Conservation (phyloP, 2,888 invertebrate genomes). For the Tanypteryx hageni region DNA sequence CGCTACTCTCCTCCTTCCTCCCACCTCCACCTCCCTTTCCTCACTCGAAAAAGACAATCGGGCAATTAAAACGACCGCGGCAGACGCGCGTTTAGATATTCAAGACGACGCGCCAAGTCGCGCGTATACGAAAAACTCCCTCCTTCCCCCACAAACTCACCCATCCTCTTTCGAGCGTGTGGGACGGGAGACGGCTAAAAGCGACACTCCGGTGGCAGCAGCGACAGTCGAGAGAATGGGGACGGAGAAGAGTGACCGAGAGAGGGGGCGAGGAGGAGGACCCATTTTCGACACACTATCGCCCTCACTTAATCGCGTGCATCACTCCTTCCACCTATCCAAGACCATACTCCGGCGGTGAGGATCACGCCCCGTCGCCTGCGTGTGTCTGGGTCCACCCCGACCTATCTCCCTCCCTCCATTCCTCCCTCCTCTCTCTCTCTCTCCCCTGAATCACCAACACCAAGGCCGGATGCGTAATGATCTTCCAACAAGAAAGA, state of each 20-base stretch:
- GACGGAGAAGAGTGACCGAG: too few relatives aligned
- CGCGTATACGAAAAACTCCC: background rate
- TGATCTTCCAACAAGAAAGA: constrained; percentile 8
- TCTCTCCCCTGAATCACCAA: background rate
- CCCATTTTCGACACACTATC: constrained; percentile 21
- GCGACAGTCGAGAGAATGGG: background rate
- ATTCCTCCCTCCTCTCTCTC: background rate
- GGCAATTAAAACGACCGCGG: background rate
- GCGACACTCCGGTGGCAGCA: constrained; percentile 21
- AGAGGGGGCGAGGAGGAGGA: background rate
- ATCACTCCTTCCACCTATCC: background rate
- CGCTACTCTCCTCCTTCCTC: background rate
- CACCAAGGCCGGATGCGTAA: background rate
- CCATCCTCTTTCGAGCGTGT: background rate
- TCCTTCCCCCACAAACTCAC: too few relatives aligned
- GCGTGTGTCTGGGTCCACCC: too few relatives aligned
- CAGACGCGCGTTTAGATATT: constrained; percentile 12
- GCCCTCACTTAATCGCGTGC: constrained; percentile 19
- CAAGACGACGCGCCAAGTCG: constrained; percentile 2
- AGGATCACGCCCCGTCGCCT: background rate
- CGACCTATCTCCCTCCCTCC: background rate
- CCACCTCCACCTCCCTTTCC: background rate
- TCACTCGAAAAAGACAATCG: constrained; percentile 18
- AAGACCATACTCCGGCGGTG: background rate
- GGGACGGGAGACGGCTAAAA: background rate